Base-by-base conservation (phyloP, 1,140 invertebrate genomes). In the Idris sp. region DNA sequence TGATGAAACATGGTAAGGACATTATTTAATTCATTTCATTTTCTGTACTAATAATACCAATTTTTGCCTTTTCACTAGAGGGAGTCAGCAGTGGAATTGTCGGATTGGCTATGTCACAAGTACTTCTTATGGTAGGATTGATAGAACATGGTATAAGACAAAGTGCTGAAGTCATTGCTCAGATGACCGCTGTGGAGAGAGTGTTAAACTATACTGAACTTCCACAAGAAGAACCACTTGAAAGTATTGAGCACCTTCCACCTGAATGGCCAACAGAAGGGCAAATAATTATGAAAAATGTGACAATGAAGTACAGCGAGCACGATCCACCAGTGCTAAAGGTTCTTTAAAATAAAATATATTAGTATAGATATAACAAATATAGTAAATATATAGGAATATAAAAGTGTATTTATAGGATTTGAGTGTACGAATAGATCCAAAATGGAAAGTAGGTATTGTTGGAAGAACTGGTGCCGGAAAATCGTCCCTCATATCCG, bases 141-240 rank as follows among this genome's bases (percentile, higher is more conserved):
- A 90, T 97, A 44, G 95, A 96, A 86, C 95, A 93, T 90, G 94
- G 93, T 2, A 91, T 97, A 54, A 88, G 92, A 46, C 93, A 96
- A 79, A 92, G 91, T 9, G 91, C 91, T 2, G 91, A 92, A 76
- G 87, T 91, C 1, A 85, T 92, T 73, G 93, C 93, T 53, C 91
- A 96, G 80, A 93, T 97, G 91, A 95, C 94, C 0, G 92, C 93
- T 16, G 93, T 96, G 0, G 94, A 95, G 83, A 89, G 94, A 71
- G 89, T 95, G 5, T 64, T 94, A 4, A 91, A 96, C 68, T 96
- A 96, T 77, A 92, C 90, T 0, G 86, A 90, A 43, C 80, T 95
- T 2, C 90, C 92, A 0, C 84, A 86, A 25, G 92, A 93, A 85
- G 82, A 79, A 14, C 74, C 83, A 0, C 76, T 89, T 35, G 77